These are phyloP conservation scores for Pollenia angustigena DNA, from an alignment of 2,888 invertebrate species.

Conservation along the genomic window DNA sequence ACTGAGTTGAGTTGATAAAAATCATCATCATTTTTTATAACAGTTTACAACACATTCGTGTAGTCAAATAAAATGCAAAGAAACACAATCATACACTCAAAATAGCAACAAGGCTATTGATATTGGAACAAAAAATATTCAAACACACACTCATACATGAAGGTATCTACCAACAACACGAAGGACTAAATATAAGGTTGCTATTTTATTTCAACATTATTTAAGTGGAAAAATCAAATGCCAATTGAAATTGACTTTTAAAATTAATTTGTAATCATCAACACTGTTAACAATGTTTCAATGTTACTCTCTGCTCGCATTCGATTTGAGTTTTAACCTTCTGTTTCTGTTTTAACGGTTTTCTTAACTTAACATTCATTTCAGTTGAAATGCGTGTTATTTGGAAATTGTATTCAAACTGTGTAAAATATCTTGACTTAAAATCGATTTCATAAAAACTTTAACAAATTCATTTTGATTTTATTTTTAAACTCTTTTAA, in stretches of 20 bases:
- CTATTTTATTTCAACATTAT: conserved; percentile 43
- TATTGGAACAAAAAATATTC: conserved; percentile 61
- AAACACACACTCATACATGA: conserved; percentile 4
- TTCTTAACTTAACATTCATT: background rate
- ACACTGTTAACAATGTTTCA: conserved; percentile 60
- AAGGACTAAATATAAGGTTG: conserved; percentile 28
- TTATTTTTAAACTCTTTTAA: conserved; percentile 5
- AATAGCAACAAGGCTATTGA: conserved; percentile 54
- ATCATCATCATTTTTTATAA: conserved; percentile 66
- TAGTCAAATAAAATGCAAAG: conserved; percentile 15
- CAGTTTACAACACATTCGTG: conserved; percentile 51
- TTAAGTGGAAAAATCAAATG: conserved; percentile 56
- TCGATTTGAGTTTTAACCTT: conserved; percentile 10
- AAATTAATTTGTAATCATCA: conserved; percentile 72
- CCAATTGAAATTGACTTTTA: conserved; percentile 65
- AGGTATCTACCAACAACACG: background rate
- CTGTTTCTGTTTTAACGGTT: background rate
- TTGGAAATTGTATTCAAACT: conserved; percentile 15
- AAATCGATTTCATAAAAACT: conserved; percentile 19
- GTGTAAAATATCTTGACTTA: conserved; percentile 21
- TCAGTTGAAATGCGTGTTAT: conserved; percentile 25
- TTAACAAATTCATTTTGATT: conserved; percentile 1
- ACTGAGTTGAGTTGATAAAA: conserved; percentile 64
- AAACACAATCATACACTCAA: background rate
- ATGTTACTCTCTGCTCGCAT: conserved; percentile 13